Evolutionary conservation across 2,888 invertebrate species (phyloP).

Genomic region (Meta bourneti): DNA sequence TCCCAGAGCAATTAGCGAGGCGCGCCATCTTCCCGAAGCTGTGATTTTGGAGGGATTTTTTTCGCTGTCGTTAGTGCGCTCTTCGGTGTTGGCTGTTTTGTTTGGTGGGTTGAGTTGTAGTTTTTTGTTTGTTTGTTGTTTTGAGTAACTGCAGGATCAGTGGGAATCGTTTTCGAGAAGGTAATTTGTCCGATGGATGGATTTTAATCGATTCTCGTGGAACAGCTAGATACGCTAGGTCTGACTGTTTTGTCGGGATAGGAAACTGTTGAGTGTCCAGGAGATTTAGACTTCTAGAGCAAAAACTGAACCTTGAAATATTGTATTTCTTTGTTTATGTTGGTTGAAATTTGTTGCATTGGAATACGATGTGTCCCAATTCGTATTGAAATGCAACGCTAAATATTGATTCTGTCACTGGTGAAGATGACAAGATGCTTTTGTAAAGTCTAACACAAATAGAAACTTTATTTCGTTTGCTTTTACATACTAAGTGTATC

Average conservation of each 20-base stretch:
- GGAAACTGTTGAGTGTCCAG: not conserved
- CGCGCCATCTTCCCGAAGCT: conserved; percentile 45
- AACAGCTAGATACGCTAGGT: not conserved
- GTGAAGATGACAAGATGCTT: no score
- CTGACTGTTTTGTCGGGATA: no score
- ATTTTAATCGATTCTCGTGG: not conserved
- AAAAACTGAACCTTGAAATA: not conserved
- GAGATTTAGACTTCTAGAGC: not conserved
- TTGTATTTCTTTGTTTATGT: not conserved
- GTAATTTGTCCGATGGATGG: not conserved
- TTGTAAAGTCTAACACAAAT: no score
- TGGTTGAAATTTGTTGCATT: no score
- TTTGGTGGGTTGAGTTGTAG: conserved; percentile 1
- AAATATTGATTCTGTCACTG: no score
- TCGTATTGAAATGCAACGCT: no score
- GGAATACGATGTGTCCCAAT: no score
- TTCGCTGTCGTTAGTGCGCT: not conserved
- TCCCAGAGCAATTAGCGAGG: conserved; percentile 69
- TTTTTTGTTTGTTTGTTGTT: not conserved
- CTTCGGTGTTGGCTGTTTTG: conserved; percentile 12
- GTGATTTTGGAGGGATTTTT: conserved; percentile 11
- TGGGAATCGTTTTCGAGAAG: not conserved
- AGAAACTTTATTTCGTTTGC: no score
- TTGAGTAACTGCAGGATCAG: not conserved
- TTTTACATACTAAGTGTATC: no score